Evolutionary conservation across 2,113 vertebrate species (phyloP).

Genomic region (Tragelaphus imberbis): DNA sequence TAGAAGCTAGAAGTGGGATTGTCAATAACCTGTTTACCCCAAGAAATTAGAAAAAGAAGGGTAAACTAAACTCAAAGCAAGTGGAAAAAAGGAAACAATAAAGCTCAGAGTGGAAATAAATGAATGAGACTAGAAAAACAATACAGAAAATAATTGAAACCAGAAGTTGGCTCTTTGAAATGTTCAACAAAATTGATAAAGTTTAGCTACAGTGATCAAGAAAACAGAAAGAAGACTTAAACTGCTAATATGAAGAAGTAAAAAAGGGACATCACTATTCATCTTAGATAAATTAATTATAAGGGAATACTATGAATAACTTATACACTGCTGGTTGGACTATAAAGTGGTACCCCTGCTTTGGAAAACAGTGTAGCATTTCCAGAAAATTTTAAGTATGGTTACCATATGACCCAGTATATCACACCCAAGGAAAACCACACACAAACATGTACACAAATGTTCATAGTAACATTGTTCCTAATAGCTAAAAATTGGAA

Average conservation of each 20-base stretch:
- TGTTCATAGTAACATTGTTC: slow-evolving; percentile 29
- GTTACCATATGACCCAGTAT: not conserved
- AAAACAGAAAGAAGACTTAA: slow-evolving; percentile 21
- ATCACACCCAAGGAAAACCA: not conserved
- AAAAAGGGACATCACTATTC: not conserved
- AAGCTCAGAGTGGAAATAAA: not conserved
- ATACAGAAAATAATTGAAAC: not conserved
- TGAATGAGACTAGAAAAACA: not conserved
- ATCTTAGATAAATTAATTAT: not conserved
- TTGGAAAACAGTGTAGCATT: not conserved
- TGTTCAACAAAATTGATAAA: not conserved
- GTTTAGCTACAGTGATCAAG: not conserved
- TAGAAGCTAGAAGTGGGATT: not conserved
- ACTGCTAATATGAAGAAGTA: not conserved
- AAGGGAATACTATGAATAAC: not conserved
- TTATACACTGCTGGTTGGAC: not conserved
- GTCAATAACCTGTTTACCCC: not conserved
- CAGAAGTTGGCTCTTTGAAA: not conserved
- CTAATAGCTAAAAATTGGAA: not conserved
- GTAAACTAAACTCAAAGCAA: slow-evolving; percentile 10
- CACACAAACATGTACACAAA: not conserved
- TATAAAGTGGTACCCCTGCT: not conserved
- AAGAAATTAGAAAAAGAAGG: slow-evolving; percentile 12
- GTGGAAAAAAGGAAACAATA: not conserved
- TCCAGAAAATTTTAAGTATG: not conserved